Evolutionary conservation across 2,888 invertebrate species (phyloP).

Genomic region (Sarcophaga subvicina): DNA sequence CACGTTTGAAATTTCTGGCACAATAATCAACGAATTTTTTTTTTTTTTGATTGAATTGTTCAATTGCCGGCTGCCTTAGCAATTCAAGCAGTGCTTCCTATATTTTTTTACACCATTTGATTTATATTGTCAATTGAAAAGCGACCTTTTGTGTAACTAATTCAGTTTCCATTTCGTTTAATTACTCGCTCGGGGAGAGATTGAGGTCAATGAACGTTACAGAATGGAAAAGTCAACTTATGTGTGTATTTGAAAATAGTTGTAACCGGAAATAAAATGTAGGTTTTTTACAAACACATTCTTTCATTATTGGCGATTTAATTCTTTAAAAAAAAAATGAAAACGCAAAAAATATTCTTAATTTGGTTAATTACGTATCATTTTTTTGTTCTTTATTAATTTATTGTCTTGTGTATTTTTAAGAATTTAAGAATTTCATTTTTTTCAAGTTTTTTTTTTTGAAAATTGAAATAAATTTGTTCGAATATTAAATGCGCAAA

Average conservation of each 20-base stretch:
- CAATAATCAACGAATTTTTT: conserved; percentile 21
- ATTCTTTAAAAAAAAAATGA: too few species aligned
- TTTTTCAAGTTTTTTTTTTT: neutral
- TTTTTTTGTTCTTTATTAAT: too few species aligned
- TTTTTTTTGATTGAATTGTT: neutral
- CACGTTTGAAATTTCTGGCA: conserved; percentile 17
- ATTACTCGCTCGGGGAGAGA: neutral
- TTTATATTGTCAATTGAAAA: too few species aligned
- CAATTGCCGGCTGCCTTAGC: conserved; percentile 2
- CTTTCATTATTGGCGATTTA: too few species aligned
- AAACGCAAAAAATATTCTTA: too few species aligned
- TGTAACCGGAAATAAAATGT: too few species aligned
- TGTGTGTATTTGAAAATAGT: too few species aligned
- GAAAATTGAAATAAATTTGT: neutral
- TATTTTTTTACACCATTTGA: conserved; percentile 9
- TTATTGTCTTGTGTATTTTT: too few species aligned
- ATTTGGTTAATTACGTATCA: too few species aligned
- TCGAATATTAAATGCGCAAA: conserved; percentile 27
- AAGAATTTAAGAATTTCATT: too few species aligned
- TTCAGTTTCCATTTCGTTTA: conserved; percentile 18
- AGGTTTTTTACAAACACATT: too few species aligned
- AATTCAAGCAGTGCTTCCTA: conserved; percentile 3
- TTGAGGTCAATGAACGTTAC: conserved; percentile 56
- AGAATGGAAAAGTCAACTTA: neutral
- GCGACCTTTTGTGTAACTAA: conserved; percentile 1